Evolutionary conservation across 2,797 vertebrate species (phyloP), one percentile per base, ranked within the genome.

Genomic region (Artibeus jamaicensis): DNA sequence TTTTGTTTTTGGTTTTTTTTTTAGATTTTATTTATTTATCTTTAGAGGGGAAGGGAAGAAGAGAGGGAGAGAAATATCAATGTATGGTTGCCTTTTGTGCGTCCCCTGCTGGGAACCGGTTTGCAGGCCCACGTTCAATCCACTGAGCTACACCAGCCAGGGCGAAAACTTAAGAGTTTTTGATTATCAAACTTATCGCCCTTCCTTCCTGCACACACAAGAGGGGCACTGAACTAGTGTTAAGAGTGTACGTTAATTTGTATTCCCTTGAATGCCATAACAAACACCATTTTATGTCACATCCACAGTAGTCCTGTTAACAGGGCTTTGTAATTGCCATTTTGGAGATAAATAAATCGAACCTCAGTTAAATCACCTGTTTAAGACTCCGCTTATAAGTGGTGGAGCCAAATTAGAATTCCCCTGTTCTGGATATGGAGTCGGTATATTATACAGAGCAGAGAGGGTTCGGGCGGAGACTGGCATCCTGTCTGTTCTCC

Each of bases 291-390:
- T 55, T 77, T 83, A 18, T 84, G 34, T 78, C 44, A 73, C 83
- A 79, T 15, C 19, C n/a, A 53, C 2, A 86, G 11, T 50, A 74
- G 77, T 89, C 22, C 34, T 84, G 4, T 79, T 83, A 76, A 37
- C 9, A 55, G 65, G 48, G 16, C 9, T 81, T 44, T 86, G 0
- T 91, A 78, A 70, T 95, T 26, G 65, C 16, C 53, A 6, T 87
- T 91, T 94, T 88, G 53, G 21, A 92, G 77, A 68, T 85, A 70
- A 92, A 89, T 34, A 90, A 90, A 76, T 79, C 73, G 50, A 93
- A 65, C 42, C 22, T 83, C 18, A 78, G 59, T 93, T 84, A 95
- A 86, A 79, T 96, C 37, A 88, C 12, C 57, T 86, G n/a, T 57
- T 68, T 71, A 88, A 85, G 74, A 65, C 4, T 70, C 37, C 67